Percentiles rank a stretch among this genome's conserved stretches.
These are phyloP conservation scores for Lepus timidus DNA, from an alignment of 2,113 vertebrate genomes.

Conservation along the genomic window DNA sequence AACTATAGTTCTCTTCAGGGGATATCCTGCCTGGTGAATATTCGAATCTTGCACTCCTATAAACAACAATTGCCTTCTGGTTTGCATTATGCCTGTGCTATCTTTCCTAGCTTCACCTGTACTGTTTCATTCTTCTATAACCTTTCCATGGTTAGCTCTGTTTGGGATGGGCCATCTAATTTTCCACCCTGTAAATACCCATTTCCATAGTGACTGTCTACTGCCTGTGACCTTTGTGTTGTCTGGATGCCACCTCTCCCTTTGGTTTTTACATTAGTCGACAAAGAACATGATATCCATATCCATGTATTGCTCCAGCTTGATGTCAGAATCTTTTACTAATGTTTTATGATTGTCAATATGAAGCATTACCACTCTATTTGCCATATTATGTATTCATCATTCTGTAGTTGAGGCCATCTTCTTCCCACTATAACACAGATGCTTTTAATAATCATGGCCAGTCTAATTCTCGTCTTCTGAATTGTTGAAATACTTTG, in stretches of 20 bases:
- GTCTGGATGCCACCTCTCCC: not conserved
- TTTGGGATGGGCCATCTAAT: not conserved
- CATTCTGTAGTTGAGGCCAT: not conserved
- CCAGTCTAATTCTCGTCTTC: not conserved
- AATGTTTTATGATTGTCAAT: constrained; percentile 3
- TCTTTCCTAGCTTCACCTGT: not conserved
- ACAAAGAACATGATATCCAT: not conserved
- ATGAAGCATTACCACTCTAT: not conserved
- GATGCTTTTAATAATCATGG: not conserved
- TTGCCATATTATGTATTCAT: not conserved
- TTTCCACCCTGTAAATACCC: not conserved
- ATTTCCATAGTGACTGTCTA: not conserved
- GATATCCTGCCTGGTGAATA: not conserved
- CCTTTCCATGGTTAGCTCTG: not conserved
- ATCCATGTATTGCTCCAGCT: not conserved
- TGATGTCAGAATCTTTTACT: constrained; percentile 10
- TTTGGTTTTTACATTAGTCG: constrained; percentile 7
- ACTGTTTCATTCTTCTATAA: not conserved
- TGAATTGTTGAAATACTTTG: not conserved
- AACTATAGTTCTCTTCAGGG: not conserved
- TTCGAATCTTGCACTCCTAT: not conserved
- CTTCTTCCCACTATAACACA: not conserved
- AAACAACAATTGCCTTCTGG: not conserved
- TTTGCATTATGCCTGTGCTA: not conserved
- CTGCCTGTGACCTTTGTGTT: not conserved